phyloP scores from a whole-genome alignment of 2,888 invertebrate genomes.

The Tiliacea aurago region DNA sequence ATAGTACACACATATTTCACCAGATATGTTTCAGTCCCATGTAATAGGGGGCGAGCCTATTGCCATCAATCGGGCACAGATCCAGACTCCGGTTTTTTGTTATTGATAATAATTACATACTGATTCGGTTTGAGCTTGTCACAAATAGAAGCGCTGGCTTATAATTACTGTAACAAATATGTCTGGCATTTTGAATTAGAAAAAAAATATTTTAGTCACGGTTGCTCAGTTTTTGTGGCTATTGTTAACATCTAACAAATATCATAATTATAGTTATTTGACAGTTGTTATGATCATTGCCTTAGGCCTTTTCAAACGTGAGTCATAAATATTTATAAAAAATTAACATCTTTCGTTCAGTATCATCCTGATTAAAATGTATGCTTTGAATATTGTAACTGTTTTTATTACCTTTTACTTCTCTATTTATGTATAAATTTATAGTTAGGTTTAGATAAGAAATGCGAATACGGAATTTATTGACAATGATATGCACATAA shows the following conservation, averaged over 20 bases:
- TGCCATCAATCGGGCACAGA: too few relatives aligned
- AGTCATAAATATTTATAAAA: constrained; percentile 21
- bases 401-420: constrained; percentile 33
- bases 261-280: constrained; percentile 36
- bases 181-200: neutral
- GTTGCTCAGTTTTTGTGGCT: constrained; percentile 17
- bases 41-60: too few relatives aligned
- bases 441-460: constrained; percentile 8
- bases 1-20: too few relatives aligned
- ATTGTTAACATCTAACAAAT: constrained; percentile 13
- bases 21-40: too few relatives aligned
- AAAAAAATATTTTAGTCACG: constrained; percentile 11
- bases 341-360: constrained; percentile 39
- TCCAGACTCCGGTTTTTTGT: constrained; percentile 48
- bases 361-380: constrained; percentile 33
- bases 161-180: constrained; percentile 33
- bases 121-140: constrained; percentile 22
- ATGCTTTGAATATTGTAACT: constrained; percentile 28
- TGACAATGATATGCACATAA: constrained; percentile 14
- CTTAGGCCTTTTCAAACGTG: constrained; percentile 10
- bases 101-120: constrained; percentile 50
- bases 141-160: constrained; percentile 19
- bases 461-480: constrained; percentile 2
- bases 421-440: neutral
- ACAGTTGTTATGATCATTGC: constrained; percentile 18